A percentile compares a stretch with the other conserved stretches of the same genome.
These are phyloP conservation scores for Sandelia bainsii DNA, from an alignment of 2,797 vertebrate genomes.

Conservation along the genomic window DNA sequence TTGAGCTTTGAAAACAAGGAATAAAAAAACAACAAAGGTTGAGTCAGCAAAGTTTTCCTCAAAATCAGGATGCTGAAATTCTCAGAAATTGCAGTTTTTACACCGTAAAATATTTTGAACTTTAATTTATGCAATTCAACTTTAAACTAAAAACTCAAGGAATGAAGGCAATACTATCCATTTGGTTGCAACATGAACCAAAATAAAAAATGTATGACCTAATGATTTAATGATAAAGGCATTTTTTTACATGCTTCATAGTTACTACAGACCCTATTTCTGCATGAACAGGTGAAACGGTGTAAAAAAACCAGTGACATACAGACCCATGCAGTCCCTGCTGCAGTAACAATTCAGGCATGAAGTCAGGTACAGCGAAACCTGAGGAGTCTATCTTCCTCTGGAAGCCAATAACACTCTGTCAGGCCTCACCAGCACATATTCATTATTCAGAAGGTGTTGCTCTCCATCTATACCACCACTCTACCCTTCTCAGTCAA, in stretches of 20 bases:
- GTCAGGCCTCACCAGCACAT: constrained; percentile 48
- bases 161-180: neutral
- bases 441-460: constrained; percentile 74
- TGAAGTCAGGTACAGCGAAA: constrained; percentile 9
- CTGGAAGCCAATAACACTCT: constrained; percentile 47
- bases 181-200: constrained; percentile 18
- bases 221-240: neutral
- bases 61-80: constrained; percentile 4
- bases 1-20: neutral
- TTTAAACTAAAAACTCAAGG: neutral
- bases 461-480: constrained; percentile 59
- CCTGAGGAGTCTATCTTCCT: constrained; percentile 14
- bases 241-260: neutral
- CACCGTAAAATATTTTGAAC: neutral
- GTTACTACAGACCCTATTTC: neutral
- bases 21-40: constrained; percentile 31
- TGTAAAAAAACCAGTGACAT: constrained; percentile 6
- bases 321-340: neutral
- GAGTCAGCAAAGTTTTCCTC: constrained; percentile 23
- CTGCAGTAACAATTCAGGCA: constrained; percentile 21
- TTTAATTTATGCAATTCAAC: neutral
- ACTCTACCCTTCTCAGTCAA: constrained; percentile 64
- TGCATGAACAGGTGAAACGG: neutral
- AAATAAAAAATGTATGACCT: constrained; percentile 10
- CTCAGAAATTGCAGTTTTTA: constrained; percentile 7